Percentiles rank a stretch among this genome's conserved stretches.
Conservation (phyloP, 2,888 invertebrate species). For the Cheilosia vulpina region DNA sequence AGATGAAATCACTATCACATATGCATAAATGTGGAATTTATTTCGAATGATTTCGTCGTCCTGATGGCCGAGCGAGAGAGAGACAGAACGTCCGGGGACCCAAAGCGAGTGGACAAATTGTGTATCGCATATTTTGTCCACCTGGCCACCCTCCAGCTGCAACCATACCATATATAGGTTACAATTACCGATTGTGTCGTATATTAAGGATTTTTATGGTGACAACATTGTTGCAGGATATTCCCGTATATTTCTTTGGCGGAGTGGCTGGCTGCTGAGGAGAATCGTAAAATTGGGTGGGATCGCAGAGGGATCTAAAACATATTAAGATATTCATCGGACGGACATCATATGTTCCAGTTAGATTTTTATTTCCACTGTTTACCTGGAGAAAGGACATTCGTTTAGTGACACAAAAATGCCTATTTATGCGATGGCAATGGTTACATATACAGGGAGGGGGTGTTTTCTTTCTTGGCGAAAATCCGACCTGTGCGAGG, state of each 20-base stretch:
- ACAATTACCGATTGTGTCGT: conserved; percentile 75
- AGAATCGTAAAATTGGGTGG: conserved; percentile 67
- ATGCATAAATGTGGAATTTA: conserved; percentile 81
- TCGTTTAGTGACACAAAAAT: conserved; percentile 69
- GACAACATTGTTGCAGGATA: conserved; percentile 65
- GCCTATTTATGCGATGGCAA: conserved; percentile 72
- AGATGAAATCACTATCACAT: conserved; percentile 82
- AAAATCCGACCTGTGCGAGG: conserved; percentile 20
- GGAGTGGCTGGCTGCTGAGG: conserved; percentile 59
- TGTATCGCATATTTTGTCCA: conserved; percentile 72
- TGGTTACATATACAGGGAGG: conserved; percentile 38
- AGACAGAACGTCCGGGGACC: background rate
- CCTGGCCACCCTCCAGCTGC: conserved; percentile 26
- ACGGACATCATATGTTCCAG: conserved; percentile 74
- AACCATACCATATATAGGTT: conserved; percentile 9
- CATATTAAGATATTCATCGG: conserved; percentile 75
- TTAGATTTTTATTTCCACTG: conserved; percentile 72
- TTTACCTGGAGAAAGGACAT: conserved; percentile 68
- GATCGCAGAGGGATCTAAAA: conserved; percentile 71
- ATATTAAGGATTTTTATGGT: conserved; percentile 73
- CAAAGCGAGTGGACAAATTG: conserved; percentile 61
- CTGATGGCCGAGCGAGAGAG: background rate
- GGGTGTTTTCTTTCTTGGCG: conserved; percentile 27
- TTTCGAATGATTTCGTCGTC: conserved; percentile 75
- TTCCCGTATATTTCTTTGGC: background rate